Base-by-base conservation (phyloP, 35 echinoderm and acorn worm species). In the Anneissia japonica region DNA sequence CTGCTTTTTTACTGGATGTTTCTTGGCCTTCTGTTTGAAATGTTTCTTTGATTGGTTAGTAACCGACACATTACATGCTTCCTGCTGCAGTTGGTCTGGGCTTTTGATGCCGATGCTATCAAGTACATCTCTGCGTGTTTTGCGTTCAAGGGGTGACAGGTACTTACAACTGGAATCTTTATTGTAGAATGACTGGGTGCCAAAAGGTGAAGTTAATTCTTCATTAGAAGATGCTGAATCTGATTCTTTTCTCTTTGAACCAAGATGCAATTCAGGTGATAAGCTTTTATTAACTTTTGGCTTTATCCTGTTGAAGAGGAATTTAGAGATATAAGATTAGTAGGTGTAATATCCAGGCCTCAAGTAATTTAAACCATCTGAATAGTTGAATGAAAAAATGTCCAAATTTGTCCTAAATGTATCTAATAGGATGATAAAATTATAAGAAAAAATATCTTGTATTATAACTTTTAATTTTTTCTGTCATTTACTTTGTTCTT, bases 141-240 rank as follows among this genome's bases (percentile, higher is more conserved):
- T 77, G 31, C 88, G 38, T 84, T 90, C 88, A 19, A 84, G 32
- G 21, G 88, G 88, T 12, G 81, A 84, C 74, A 84, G 38, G 31
- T 90, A 90, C 0, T 30, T 31, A 31, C 37, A 37, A 14, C 55
- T 37, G 78, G n/a, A 39, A 31, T 79, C 84, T 0, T 43, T 74
- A 43, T 83, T 72, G 40, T 90, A 90, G 74, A 90, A 90, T 37
- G 81, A 90, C 21, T 76, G 75, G 31, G 88, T 75, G 34, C 74
- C 32, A 77, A 90, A 81, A 19, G 35, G 35, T 76, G 81, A 32
- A 21, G 46, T 7, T 46, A 72, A 34, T 82, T 72, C 79, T 46
- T 88, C 87, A 45, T 4, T 16, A 7, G 40, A 45, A 7, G 40
- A 7, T 45, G 40, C 40, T 7, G 40, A 45, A 45, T 45, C 40